A percentile compares a stretch with the other conserved stretches of the same genome.
Conservation (phyloP, 2,797 vertebrate genomes). For the Aphelocoma californica region DNA sequence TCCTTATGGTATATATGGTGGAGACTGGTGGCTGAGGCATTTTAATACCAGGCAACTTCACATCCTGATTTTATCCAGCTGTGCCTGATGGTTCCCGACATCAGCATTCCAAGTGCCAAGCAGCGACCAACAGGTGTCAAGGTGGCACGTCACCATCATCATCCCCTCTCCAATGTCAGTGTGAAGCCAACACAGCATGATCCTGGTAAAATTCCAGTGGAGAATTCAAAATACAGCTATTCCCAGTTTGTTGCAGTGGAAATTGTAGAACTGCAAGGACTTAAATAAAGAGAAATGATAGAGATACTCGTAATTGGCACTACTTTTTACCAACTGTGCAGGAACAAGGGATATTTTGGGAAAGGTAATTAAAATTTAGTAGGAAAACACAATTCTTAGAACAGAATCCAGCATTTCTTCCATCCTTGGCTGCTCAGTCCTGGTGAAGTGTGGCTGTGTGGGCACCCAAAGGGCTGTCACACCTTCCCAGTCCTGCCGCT, state of each 20-base stretch:
- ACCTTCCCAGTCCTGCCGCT: accelerated
- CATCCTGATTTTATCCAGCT: not conserved
- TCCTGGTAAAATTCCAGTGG: not conserved
- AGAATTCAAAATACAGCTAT: not conserved
- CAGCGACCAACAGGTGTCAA: accelerated
- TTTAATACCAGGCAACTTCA: not conserved
- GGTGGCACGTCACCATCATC: not conserved
- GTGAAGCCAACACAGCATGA: not conserved
- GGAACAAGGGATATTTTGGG: not conserved
- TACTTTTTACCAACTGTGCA: not conserved
- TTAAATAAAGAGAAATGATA: not conserved
- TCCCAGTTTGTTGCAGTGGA: not conserved
- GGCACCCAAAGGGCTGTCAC: not conserved
- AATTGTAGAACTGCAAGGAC: not conserved
- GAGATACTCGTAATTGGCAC: not conserved
- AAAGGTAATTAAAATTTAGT: not conserved
- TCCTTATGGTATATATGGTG: not conserved
- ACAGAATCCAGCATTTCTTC: not conserved
- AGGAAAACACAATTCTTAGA: not conserved
- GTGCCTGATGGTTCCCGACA: not conserved
- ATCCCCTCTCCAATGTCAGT: not conserved
- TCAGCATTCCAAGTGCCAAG: not conserved
- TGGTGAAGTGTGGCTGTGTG: accelerated
- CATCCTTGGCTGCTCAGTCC: not conserved
- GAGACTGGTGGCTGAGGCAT: not conserved